These are phyloP conservation scores for Platichthys stellatus DNA, from an alignment of 2,113 vertebrate genomes.

Conservation along the genomic window DNA sequence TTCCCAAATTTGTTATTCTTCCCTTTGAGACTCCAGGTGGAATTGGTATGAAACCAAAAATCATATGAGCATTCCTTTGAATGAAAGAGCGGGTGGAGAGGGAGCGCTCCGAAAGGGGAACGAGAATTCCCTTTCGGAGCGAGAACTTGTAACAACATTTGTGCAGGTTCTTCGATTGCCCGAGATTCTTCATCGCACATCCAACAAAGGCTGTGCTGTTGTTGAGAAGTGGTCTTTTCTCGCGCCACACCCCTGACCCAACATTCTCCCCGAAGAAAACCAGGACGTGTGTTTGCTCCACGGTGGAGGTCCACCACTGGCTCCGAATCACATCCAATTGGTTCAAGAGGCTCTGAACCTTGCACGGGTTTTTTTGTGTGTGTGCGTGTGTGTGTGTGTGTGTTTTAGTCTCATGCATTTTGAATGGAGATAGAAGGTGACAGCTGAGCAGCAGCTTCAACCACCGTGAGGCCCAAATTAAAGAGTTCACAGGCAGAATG, in stretches of 20 bases:
- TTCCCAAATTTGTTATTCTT: constrained; percentile 85
- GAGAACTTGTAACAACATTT: constrained; percentile 80
- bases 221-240: constrained; percentile 50
- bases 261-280: constrained; percentile 41
- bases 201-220: constrained; percentile 73
- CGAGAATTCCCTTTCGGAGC: constrained; percentile 76
- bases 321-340: constrained; percentile 59
- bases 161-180: constrained; percentile 70
- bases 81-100: constrained; percentile 62
- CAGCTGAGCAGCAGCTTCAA: constrained; percentile 57
- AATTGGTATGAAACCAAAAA: constrained; percentile 80
- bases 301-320: constrained; percentile 54
- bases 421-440: constrained; percentile 66
- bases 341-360: constrained; percentile 57
- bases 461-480: constrained; percentile 53
- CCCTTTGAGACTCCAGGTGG: constrained; percentile 81
- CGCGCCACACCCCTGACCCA: constrained; percentile 24
- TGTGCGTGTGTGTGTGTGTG: constrained; percentile 6
- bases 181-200: constrained; percentile 59
- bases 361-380: constrained; percentile 9
- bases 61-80: constrained; percentile 72
- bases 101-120: constrained; percentile 58
- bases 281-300: constrained; percentile 58
- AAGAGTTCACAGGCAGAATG: constrained; percentile 53
- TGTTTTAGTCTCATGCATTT: constrained; percentile 3